These are phyloP conservation scores for Empidonax traillii DNA, from an alignment of 2,113 vertebrate genomes.

Conservation along the genomic window DNA sequence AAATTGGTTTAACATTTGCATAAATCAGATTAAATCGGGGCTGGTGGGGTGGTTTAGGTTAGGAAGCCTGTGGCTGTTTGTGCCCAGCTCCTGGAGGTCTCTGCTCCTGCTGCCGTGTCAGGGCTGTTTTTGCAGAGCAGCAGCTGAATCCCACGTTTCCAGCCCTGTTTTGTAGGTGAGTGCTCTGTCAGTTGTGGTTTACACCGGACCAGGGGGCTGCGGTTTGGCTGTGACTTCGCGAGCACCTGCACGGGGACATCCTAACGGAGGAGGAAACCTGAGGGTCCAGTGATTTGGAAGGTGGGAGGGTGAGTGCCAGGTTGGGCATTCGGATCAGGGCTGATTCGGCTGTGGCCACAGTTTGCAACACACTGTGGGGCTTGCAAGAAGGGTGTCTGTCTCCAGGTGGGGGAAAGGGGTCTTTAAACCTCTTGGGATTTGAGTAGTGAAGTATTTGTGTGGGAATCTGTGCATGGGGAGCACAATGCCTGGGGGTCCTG, in stretches of 20 bases:
- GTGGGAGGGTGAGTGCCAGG: neutral
- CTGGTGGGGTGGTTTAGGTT: neutral
- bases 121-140: neutral
- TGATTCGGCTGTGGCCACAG: fast-evolving
- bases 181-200: neutral
- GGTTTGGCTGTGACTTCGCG: neutral
- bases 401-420: too few species aligned
- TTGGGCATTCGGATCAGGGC: fast-evolving
- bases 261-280: neutral
- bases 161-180: neutral
- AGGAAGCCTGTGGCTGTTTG: neutral
- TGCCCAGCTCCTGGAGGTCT: neutral
- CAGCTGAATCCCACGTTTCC: neutral
- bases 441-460: fast-evolving
- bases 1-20: constrained; percentile 22
- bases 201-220: neutral
- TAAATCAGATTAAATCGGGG: neutral
- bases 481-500: fast-evolving
- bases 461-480: fast-evolving
- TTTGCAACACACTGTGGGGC: fast-evolving
- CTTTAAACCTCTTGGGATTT: neutral
- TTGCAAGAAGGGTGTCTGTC: too few species aligned
- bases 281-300: fast-evolving
- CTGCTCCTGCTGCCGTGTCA: fast-evolving
- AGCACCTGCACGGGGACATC: fast-evolving